phyloP scores from a whole-genome alignment of 2,888 invertebrate genomes.

The Drosophila sordidula region DNA sequence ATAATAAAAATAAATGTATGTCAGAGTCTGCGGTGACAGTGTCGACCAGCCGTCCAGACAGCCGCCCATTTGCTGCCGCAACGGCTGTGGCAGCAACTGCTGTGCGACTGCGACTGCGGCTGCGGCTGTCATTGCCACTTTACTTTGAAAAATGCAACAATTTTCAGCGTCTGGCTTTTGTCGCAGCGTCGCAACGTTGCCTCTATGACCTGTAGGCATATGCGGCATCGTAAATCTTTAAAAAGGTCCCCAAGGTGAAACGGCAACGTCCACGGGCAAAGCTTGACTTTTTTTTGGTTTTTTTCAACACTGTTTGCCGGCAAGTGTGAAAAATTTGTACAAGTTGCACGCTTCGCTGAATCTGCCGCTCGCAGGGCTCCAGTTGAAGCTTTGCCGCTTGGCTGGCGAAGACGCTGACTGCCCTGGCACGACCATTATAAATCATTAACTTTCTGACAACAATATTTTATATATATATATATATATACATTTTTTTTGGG shows the following conservation, averaged over 20 bases:
- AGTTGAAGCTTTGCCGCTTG: conserved; percentile 39
- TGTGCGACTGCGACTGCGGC: conserved; percentile 30
- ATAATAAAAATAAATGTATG: conserved; percentile 81
- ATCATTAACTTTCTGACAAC: conserved; percentile 81
- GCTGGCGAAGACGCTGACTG: conserved; percentile 35
- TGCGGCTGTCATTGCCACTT: conserved; percentile 75
- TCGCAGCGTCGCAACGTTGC: conserved; percentile 50
- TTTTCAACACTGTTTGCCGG: conserved; percentile 58
- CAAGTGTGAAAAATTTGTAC: conserved; percentile 81
- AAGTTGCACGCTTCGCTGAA: conserved; percentile 73
- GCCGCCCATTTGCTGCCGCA: conserved; percentile 20
- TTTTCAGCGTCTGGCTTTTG: conserved; percentile 70
- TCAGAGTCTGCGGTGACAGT: conserved; percentile 77
- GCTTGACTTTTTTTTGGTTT: conserved; percentile 39
- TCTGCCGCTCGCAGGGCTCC: conserved; percentile 44
- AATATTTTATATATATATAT: conserved; percentile 54
- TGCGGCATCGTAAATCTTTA: conserved; percentile 83
- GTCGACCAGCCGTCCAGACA: conserved; percentile 32
- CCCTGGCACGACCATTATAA: conserved; percentile 72
- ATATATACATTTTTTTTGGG: background rate
- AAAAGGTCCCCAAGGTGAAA: conserved; percentile 81
- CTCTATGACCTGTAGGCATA: conserved; percentile 82
- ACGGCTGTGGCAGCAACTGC: conserved; percentile 6
- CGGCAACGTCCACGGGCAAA: conserved; percentile 32
- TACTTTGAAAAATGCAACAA: conserved; percentile 80